phyloP scores from a whole-genome alignment of 2,888 invertebrate genomes.

The Lamellibrachia satsuma region DNA sequence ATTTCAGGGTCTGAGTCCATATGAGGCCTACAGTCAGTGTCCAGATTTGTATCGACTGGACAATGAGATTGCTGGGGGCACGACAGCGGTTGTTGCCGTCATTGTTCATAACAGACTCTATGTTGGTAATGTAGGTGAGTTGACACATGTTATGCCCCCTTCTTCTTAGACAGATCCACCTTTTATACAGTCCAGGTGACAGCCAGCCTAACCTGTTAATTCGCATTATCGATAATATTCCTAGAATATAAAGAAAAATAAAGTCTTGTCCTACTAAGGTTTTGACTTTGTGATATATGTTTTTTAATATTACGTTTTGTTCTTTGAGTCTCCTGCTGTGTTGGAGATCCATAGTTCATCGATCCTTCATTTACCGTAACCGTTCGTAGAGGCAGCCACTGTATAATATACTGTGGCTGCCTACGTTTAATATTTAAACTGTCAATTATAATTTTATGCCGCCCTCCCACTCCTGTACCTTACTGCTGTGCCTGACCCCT shows the following conservation, averaged over 20 bases:
- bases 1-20: constrained; percentile 69
- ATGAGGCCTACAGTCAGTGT: constrained; percentile 72
- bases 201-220: background rate
- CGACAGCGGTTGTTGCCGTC: constrained; percentile 83
- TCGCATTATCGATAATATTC: background rate
- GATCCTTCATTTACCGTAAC: background rate
- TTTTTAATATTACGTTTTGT: background rate
- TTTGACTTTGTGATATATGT: background rate
- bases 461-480: no score
- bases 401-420: background rate
- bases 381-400: background rate
- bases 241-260: background rate
- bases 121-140: constrained; percentile 84
- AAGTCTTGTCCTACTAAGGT: background rate
- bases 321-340: no score
- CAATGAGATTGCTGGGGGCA: constrained; percentile 81
- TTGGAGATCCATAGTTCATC: no score
- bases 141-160: background rate
- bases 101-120: constrained; percentile 81
- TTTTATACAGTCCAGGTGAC: background rate
- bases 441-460: no score
- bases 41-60: constrained; percentile 75
- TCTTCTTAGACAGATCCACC: background rate
- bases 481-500: no score
- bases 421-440: no score